Percentiles rank a stretch among this genome's conserved stretches.
phyloP scores from a whole-genome alignment of 2,888 invertebrate species.

The Stramonita haemastoma region DNA sequence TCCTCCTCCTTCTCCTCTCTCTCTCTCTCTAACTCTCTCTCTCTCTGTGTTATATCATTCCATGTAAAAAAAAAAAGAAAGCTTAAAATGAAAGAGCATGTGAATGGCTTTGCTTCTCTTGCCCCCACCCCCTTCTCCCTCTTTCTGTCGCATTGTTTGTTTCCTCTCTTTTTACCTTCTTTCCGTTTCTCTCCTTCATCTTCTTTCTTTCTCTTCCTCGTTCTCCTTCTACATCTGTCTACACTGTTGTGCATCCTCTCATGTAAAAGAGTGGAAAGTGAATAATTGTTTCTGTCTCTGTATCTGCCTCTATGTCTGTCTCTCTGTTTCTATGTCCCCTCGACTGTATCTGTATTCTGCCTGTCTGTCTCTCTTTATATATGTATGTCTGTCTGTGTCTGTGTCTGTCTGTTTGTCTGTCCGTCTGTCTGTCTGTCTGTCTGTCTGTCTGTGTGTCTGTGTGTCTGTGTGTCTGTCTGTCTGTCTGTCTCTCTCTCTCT shows the following conservation, averaged over 20 bases:
- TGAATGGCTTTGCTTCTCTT: background rate
- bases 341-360: too few relatives aligned
- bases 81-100: too few relatives aligned
- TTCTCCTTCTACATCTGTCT: background rate
- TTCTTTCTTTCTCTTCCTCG: background rate
- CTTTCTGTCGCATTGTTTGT: background rate
- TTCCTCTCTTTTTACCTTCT: background rate
- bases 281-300: background rate
- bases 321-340: background rate
- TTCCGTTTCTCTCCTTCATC: background rate
- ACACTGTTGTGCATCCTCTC: too few relatives aligned
- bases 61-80: too few relatives aligned
- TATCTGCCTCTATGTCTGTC: background rate
- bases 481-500: background rate
- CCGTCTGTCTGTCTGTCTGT: conserved; percentile 16
- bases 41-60: too few relatives aligned
- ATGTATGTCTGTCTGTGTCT: background rate
- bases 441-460: background rate
- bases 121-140: background rate
- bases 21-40: background rate
- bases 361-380: background rate
- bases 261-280: too few relatives aligned
- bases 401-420: conserved; percentile 4
- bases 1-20: background rate
- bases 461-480: background rate